phyloP scores from a whole-genome alignment of 2,797 vertebrate genomes.

The Ptychadena robeensis region DNA sequence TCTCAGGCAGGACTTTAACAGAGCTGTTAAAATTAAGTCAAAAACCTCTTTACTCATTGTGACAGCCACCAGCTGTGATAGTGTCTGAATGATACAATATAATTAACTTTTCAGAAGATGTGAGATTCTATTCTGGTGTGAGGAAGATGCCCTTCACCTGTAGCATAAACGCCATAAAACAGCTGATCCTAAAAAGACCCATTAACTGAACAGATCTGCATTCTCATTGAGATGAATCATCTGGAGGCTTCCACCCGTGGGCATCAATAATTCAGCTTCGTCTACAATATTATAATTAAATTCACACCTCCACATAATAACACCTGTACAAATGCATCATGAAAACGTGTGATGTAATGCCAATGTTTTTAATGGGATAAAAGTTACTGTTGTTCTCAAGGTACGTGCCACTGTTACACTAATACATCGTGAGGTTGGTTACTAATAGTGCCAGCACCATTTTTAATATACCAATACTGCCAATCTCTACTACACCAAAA shows the following conservation, averaged over 20 bases:
- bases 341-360: not conserved
- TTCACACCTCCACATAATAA: not conserved
- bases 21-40: not conserved
- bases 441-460: no score
- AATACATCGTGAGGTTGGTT: no score
- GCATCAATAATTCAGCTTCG: not conserved
- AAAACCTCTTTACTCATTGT: not conserved
- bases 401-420: no score
- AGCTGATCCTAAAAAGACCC: not conserved
- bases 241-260: not conserved
- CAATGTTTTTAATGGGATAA: no score
- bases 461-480: no score
- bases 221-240: not conserved
- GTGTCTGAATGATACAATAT: constrained; percentile 13
- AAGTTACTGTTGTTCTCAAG: no score
- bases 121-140: constrained; percentile 8
- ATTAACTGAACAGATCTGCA: not conserved
- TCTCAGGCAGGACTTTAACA: not conserved
- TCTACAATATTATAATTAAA: not conserved
- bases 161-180: not conserved
- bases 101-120: constrained; percentile 27
- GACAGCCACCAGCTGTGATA: constrained; percentile 27
- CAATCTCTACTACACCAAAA: no score
- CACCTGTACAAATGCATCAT: not conserved
- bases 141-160: constrained; percentile 20